Percentiles rank a stretch among this genome's conserved stretches.
phyloP scores from a whole-genome alignment of 2,113 vertebrate genomes.

The Acrocephalus arundinaceus region DNA sequence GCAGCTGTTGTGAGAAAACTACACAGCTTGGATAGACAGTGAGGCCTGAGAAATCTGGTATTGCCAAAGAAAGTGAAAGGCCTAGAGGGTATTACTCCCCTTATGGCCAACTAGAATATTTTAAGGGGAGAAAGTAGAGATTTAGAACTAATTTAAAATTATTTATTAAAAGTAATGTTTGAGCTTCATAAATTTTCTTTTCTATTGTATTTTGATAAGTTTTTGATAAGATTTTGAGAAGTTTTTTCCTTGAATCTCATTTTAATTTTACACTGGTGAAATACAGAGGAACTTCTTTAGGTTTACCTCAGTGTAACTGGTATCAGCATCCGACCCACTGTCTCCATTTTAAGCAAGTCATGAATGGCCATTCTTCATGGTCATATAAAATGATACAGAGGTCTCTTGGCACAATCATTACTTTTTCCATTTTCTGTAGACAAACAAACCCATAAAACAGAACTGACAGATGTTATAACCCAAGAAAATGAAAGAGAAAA shows the following conservation, averaged over 20 bases:
- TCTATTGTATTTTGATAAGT: neutral
- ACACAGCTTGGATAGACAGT: neutral
- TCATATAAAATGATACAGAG: conserved; percentile 58
- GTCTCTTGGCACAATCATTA: conserved; percentile 45
- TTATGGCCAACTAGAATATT: neutral
- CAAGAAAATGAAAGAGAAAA: conserved; percentile 56
- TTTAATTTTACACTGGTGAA: neutral
- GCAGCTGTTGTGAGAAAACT: neutral
- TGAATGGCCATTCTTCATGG: conserved; percentile 36
- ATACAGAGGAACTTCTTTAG: neutral
- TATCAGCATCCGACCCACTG: neutral
- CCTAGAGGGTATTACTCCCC: neutral
- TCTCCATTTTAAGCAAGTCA: conserved; percentile 9
- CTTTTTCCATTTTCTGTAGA: conserved; percentile 68
- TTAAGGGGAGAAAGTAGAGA: neutral
- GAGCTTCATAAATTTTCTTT: neutral
- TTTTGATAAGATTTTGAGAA: neutral
- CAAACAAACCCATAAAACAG: conserved; percentile 64
- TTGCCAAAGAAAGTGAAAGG: neutral
- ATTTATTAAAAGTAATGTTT: neutral
- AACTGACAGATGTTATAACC: conserved; percentile 58
- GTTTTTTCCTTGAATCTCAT: neutral
- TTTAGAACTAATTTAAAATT: neutral
- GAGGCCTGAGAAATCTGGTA: neutral
- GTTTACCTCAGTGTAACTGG: neutral